A percentile compares a stretch with the other conserved stretches of the same genome.
phyloP scores from a whole-genome alignment of 2,888 invertebrate genomes.

The Nephrotoma flavescens region DNA sequence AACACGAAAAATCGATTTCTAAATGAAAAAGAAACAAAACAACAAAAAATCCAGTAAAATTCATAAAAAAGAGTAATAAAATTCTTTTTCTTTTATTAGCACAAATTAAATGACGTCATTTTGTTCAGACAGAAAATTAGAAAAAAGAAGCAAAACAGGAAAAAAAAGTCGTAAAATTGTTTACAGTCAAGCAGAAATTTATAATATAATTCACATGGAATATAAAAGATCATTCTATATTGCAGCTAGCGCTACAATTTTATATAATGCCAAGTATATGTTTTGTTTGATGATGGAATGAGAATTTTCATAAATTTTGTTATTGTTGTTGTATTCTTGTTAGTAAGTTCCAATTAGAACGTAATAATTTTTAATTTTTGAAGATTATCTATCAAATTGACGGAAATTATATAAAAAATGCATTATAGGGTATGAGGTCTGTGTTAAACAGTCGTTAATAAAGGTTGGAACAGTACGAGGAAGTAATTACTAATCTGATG shows the following conservation, averaged over 20 bases:
- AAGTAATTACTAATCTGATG: no score
- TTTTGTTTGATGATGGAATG: background rate
- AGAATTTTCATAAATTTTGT: background rate
- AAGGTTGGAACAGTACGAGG: no score
- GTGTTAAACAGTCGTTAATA: no score
- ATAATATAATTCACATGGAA: constrained; percentile 1
- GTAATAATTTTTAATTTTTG: background rate
- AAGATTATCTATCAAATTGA: background rate
- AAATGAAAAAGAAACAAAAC: background rate
- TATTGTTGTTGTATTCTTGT: background rate
- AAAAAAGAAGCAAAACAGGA: background rate
- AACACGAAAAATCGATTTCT: background rate
- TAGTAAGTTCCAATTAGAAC: background rate
- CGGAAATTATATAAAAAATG: background rate
- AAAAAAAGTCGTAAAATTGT: constrained; percentile 3
- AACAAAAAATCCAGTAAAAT: background rate
- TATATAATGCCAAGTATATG: no score
- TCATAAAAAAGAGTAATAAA: background rate
- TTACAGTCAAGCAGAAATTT: constrained; percentile 1
- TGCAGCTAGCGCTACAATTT: background rate
- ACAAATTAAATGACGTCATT: constrained; percentile 2
- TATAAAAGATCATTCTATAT: background rate
- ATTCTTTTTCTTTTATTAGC: background rate
- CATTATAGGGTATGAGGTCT: no score
- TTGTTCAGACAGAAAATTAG: constrained; percentile 1